Percentiles rank a stretch among this genome's conserved stretches.
Conservation (phyloP, 2,797 vertebrate species). For the Ptychadena robeensis region DNA sequence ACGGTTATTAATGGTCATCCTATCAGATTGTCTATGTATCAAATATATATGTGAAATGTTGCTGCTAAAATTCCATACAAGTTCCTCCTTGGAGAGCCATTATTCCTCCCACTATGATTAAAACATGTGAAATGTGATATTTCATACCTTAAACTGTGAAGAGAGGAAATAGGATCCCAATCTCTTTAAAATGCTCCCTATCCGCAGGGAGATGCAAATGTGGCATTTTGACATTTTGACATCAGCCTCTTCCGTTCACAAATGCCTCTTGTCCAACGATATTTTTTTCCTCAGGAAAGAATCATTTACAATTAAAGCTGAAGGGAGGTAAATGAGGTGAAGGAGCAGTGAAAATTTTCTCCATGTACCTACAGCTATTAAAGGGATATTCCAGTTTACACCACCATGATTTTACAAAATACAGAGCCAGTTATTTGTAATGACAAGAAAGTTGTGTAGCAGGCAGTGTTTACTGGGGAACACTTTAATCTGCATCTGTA, state of each 20-base stretch:
- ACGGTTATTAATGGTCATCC: neutral
- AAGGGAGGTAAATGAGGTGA: conserved; percentile 9
- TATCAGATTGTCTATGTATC: neutral
- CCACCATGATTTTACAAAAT: neutral
- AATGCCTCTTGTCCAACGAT: conserved; percentile 62
- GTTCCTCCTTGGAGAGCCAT: conserved; percentile 39
- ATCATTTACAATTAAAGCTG: conserved; percentile 50
- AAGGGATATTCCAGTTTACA: neutral
- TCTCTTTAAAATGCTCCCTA: conserved; percentile 52
- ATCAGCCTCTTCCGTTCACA: conserved; percentile 61
- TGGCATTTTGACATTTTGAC: conserved; percentile 62
- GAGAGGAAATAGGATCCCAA: conserved; percentile 52
- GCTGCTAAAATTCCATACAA: conserved; percentile 13
- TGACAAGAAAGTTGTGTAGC: too few relatives aligned
- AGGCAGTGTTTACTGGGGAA: too few relatives aligned
- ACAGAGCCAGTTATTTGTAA: neutral
- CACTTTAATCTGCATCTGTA: too few relatives aligned
- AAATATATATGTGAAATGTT: neutral
- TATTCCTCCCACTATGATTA: conserved; percentile 58
- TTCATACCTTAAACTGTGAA: conserved; percentile 54
- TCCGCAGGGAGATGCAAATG: conserved; percentile 63
- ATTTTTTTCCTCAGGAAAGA: conserved; percentile 39
- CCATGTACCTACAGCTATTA: too few relatives aligned
- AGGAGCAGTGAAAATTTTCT: neutral
- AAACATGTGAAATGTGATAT: conserved; percentile 53